phyloP scores from a whole-genome alignment of 2,113 vertebrate genomes.

The Kobus ellipsiprymnus region DNA sequence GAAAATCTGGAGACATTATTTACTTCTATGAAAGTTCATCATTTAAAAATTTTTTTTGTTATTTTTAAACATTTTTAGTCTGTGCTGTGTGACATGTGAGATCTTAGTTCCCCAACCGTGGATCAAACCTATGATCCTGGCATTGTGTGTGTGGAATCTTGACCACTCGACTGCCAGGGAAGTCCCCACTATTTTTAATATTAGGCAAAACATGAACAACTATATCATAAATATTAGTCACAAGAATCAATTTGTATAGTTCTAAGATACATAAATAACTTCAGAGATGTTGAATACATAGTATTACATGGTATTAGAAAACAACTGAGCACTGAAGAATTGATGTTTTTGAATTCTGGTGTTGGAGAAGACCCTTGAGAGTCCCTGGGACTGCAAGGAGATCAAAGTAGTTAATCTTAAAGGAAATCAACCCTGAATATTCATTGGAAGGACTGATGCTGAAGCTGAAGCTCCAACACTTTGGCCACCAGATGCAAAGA shows the following conservation, averaged over 20 bases:
- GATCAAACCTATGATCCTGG: neutral
- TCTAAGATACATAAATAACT: neutral
- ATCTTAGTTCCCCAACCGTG: neutral
- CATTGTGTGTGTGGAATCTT: neutral
- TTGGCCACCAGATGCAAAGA: neutral
- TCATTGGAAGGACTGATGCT: neutral
- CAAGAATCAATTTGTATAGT: neutral
- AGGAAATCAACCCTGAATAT: neutral
- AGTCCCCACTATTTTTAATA: neutral
- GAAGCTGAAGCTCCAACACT: neutral
- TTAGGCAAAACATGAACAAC: neutral
- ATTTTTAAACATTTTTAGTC: neutral
- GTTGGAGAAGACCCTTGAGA: neutral
- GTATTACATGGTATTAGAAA: neutral
- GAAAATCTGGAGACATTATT: neutral
- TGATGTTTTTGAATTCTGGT: neutral
- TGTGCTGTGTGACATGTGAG: neutral
- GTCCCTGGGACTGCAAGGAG: neutral
- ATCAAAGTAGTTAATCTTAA: neutral
- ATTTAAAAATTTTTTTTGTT: neutral
- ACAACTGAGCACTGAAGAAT: neutral
- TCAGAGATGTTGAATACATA: neutral
- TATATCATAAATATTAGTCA: neutral
- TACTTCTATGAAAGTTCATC: neutral
- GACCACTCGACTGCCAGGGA: neutral